A percentile compares a stretch with the other conserved stretches of the same genome.
phyloP scores from a whole-genome alignment of 1,140 invertebrate genomes.

The Mesaphorura yosii region DNA sequence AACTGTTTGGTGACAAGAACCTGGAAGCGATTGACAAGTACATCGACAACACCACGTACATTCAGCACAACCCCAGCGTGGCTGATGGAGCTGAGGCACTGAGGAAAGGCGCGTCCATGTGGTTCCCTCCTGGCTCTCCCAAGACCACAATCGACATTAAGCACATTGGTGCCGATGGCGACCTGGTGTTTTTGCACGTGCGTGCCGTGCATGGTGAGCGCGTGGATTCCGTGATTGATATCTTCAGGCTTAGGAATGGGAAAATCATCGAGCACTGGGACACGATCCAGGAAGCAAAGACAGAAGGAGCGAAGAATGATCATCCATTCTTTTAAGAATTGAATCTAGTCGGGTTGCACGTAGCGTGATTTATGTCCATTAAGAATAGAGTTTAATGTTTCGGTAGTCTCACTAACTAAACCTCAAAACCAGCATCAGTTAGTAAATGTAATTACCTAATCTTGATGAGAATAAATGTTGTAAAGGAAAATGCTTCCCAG shows the following conservation, averaged over 20 bases:
- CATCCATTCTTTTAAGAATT: too few relatives aligned
- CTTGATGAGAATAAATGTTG: too few relatives aligned
- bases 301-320: too few relatives aligned
- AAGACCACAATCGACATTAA: constrained; percentile 2
- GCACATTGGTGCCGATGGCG: constrained; percentile 8
- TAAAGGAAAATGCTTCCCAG: too few relatives aligned
- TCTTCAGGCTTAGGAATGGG: constrained; percentile 3
- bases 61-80: constrained; percentile 10
- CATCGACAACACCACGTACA: background rate
- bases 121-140: background rate
- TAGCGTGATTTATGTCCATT: too few relatives aligned
- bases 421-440: too few relatives aligned
- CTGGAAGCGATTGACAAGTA: constrained; percentile 7
- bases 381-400: too few relatives aligned
- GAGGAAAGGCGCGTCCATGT: background rate
- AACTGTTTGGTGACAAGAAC: constrained; percentile 10
- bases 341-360: too few relatives aligned
- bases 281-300: too few relatives aligned
- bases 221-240: constrained; percentile 1
- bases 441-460: too few relatives aligned
- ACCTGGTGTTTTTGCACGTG: constrained; percentile 10
- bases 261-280: too few relatives aligned
- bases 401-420: too few relatives aligned
- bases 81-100: constrained; percentile 5
- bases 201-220: background rate